These are phyloP conservation scores for Rhagoletis pomonella DNA, from an alignment of 1,140 invertebrate genomes.

Conservation along the genomic window DNA sequence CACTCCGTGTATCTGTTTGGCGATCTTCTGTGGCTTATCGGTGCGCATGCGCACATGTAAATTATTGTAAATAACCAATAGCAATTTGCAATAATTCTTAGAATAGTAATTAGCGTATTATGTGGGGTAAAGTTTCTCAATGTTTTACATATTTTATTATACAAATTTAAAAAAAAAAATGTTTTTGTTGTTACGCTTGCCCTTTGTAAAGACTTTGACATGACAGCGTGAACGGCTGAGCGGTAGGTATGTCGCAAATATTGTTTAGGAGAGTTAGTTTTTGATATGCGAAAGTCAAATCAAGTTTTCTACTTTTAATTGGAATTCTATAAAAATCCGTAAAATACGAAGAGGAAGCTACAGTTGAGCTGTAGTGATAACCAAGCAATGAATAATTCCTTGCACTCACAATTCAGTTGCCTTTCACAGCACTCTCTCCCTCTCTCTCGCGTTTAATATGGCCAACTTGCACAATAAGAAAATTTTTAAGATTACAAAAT, in stretches of 20 bases:
- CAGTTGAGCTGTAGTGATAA: too few species aligned
- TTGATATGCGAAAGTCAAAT: background rate
- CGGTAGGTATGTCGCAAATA: background rate
- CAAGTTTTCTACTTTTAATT: background rate
- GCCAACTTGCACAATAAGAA: too few species aligned
- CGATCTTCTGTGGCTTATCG: background rate
- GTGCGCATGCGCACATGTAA: slow-evolving; percentile 35
- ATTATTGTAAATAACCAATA: slow-evolving; percentile 30
- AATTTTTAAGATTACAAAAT: too few species aligned
- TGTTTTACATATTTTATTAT: slow-evolving; percentile 47
- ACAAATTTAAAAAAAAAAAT: background rate
- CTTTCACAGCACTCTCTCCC: too few species aligned
- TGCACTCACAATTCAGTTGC: too few species aligned
- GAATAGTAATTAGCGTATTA: slow-evolving; percentile 42
- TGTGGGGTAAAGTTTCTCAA: slow-evolving; percentile 15
- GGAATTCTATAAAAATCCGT: too few species aligned
- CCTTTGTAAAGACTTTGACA: background rate
- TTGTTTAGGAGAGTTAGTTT: background rate
- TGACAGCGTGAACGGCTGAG: background rate
- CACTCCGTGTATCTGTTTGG: background rate
- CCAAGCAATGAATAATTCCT: too few species aligned
- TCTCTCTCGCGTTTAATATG: too few species aligned
- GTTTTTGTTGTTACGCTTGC: background rate
- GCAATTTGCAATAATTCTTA: slow-evolving; percentile 38
- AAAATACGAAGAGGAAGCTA: too few species aligned